Evolutionary conservation across 2,113 vertebrate genomes (phyloP).

Genomic region (Coptodon bakossiorum): DNA sequence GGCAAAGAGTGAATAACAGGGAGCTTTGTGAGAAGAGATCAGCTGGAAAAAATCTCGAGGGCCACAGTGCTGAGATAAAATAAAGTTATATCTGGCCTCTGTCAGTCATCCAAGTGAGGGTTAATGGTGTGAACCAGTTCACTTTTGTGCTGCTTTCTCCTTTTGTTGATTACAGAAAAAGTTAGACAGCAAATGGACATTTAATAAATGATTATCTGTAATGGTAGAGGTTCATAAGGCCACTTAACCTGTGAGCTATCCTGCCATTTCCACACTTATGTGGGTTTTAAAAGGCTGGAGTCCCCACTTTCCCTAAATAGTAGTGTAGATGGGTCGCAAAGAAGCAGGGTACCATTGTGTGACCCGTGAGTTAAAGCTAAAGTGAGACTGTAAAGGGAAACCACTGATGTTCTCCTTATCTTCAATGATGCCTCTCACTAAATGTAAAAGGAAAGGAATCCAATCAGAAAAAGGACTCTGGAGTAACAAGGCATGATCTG

Average conservation of each 20-base stretch:
- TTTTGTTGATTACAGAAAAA: neutral
- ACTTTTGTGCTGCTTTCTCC: neutral
- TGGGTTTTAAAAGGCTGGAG: neutral
- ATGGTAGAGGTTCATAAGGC: slow-evolving; percentile 5
- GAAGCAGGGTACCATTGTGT: neutral
- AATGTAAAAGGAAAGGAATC: slow-evolving; percentile 49
- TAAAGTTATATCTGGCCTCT: neutral
- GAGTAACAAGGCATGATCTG: slow-evolving; percentile 26
- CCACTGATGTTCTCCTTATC: slow-evolving; percentile 24
- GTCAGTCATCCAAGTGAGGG: neutral
- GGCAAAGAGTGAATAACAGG: slow-evolving; percentile 20
- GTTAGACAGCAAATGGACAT: neutral
- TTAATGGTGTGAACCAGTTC: neutral
- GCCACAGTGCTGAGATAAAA: neutral
- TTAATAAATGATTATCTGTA: slow-evolving; percentile 37
- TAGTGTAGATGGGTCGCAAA: neutral
- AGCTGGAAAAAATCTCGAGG: slow-evolving; percentile 12
- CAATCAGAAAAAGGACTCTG: slow-evolving; percentile 30
- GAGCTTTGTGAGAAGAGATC: slow-evolving; percentile 25
- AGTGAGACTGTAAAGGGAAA: slow-evolving; percentile 28
- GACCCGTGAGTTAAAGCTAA: neutral
- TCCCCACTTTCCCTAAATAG: neutral
- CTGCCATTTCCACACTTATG: slow-evolving; percentile 14
- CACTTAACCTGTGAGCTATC: slow-evolving; percentile 7
- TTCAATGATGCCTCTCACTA: neutral